A percentile compares a stretch with the other conserved stretches of the same genome.
Conservation (phyloP, 1,140 invertebrate genomes). For the Zaprionus ghesquierei region DNA sequence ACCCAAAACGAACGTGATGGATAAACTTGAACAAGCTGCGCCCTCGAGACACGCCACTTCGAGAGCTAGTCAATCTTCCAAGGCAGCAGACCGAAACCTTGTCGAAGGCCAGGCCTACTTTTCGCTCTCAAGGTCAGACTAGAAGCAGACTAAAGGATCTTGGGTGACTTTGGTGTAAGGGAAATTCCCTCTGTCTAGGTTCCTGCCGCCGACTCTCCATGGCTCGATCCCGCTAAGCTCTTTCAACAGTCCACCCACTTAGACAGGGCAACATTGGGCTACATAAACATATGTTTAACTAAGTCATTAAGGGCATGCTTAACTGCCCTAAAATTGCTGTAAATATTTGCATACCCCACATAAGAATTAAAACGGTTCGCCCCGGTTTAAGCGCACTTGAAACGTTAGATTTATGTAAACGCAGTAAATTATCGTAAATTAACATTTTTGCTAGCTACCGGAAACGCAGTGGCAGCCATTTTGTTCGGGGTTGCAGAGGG, state of each 20-base stretch:
- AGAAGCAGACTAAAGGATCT: background rate
- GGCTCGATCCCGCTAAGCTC: background rate
- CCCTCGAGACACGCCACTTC: background rate
- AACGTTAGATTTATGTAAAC: conserved; percentile 17
- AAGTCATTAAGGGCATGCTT: background rate
- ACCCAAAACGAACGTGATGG: background rate
- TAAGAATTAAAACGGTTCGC: background rate
- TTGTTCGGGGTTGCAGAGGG: background rate
- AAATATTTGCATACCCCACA: background rate
- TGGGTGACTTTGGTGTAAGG: too few species aligned
- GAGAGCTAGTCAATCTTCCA: background rate
- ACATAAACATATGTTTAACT: background rate
- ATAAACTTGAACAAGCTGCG: background rate
- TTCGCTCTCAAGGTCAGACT: background rate
- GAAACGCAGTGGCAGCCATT: background rate
- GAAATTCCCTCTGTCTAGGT: too few species aligned
- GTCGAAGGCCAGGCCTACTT: background rate
- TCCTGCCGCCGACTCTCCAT: background rate
- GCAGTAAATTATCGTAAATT: conserved; percentile 18
- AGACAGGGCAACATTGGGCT: background rate
- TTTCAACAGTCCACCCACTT: background rate
- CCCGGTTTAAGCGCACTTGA: background rate
- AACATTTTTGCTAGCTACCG: background rate
- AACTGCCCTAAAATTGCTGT: background rate
- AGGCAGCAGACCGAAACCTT: background rate